Base-by-base conservation (phyloP, 2,113 vertebrate genomes). In the Lampris incognitus region DNA sequence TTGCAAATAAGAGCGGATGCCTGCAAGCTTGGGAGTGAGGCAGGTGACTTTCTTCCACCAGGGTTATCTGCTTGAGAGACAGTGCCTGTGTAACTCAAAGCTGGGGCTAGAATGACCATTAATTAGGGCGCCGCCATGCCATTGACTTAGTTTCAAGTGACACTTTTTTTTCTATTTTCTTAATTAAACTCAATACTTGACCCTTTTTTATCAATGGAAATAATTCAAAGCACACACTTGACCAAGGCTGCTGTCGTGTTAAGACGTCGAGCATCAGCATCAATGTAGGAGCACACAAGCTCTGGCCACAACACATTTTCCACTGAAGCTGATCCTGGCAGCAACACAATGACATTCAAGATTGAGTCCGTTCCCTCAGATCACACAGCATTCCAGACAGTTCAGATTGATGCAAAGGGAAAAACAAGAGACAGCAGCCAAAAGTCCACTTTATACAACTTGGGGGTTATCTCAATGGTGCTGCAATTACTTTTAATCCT, bases 51-150 rank as follows among this genome's bases (percentile, higher is more conserved):
- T 77, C 57, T 60, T 84, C 72, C 68, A 52, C 65, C 11, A 71
- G 87, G 66, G 81, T 91, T 91, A 87, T 87, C 85, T 69, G 71
- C 86, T 81, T 66, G 88, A 87, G 77, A 85, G 81, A 67, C 71
- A 74, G 69, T 82, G 81, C 73, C 65, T 37, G 82, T 95, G 93
- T 94, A 95, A 95, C 87, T 89, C 90, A 92, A 95, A 91, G 93
- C 94, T 91, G 67, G 81, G 92, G 92, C 92, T 95, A 93, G 92
- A 93, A 95, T 95, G 91, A 95, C 94, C 94, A 92, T 91, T 95
- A 95, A 94, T 93, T 94, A 94, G 93, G 90, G 88, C 83, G 64
- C 89, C 87, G 71, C 85, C 80, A 86, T 75, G 81, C 79, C 78
- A 76, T 83, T 92, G 87, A 92, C 90, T 93, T 84, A n/a, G 92